These are phyloP conservation scores for Parauchenoglanis punctatus DNA, from an alignment of 2,797 vertebrate genomes.

Conservation along the genomic window DNA sequence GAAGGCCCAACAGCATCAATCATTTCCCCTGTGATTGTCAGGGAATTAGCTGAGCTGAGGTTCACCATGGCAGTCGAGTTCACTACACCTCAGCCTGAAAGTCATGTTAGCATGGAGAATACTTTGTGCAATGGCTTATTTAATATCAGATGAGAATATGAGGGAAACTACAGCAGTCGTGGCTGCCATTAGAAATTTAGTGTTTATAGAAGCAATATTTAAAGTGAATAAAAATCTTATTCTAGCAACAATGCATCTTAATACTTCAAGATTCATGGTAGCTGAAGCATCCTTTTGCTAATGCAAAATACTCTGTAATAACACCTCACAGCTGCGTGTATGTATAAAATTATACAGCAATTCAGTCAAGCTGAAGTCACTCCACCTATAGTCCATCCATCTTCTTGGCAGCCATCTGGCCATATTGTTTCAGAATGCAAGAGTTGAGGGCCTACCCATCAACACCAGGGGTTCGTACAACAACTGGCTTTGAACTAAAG, in stretches of 20 bases:
- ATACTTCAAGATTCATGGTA: neutral
- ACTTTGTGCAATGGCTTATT: neutral
- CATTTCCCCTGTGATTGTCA: slow-evolving; percentile 68
- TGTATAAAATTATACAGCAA: slow-evolving; percentile 71
- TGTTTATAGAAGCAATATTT: neutral
- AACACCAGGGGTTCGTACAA: slow-evolving; percentile 59
- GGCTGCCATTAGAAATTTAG: neutral
- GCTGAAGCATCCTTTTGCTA: slow-evolving; percentile 30
- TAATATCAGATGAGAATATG: neutral
- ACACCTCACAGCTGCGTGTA: slow-evolving; percentile 62
- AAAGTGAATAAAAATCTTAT: neutral
- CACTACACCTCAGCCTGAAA: slow-evolving; percentile 42
- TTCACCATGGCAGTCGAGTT: slow-evolving; percentile 39
- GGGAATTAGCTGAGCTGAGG: slow-evolving; percentile 57
- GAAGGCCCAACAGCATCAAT: slow-evolving; percentile 73
- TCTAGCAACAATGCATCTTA: neutral
- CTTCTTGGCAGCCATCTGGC: slow-evolving; percentile 80
- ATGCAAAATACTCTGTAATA: slow-evolving; percentile 28
- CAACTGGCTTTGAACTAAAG: slow-evolving; percentile 69
- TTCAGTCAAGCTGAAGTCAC: slow-evolving; percentile 72
- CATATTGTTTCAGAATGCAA: slow-evolving; percentile 68
- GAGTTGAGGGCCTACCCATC: slow-evolving; percentile 54
- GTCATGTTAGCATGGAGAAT: slow-evolving; percentile 30
- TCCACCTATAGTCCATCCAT: slow-evolving; percentile 79
- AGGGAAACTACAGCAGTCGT: neutral